Conservation (phyloP, 2,888 invertebrate genomes). For the Gymnocheta viridis region DNA sequence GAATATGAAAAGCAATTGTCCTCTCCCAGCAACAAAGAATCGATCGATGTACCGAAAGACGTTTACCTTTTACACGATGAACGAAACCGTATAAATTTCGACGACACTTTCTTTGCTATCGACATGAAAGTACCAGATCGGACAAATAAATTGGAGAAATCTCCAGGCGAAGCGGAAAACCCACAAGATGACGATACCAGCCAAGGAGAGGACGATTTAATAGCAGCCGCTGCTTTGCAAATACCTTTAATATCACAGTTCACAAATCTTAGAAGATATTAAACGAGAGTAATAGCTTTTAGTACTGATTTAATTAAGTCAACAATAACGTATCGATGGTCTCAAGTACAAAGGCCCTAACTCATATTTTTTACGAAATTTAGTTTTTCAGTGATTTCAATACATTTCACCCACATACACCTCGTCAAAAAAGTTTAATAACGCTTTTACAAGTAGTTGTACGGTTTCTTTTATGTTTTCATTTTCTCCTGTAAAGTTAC, state of each 20-base stretch:
- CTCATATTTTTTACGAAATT: too few relatives aligned
- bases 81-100: constrained; percentile 78
- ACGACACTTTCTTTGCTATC: constrained; percentile 78
- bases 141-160: constrained; percentile 77
- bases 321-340: too few relatives aligned
- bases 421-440: too few relatives aligned
- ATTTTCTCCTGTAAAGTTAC: too few relatives aligned
- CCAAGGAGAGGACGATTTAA: constrained; percentile 73
- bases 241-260: constrained; percentile 57
- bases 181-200: constrained; percentile 67
- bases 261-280: constrained; percentile 57
- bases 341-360: too few relatives aligned
- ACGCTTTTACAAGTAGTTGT: too few relatives aligned
- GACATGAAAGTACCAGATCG: constrained; percentile 78
- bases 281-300: constrained; percentile 25
- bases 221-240: constrained; percentile 75
- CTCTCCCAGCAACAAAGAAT: constrained; percentile 48
- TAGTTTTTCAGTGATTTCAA: too few relatives aligned
- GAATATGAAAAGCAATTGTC: constrained; percentile 75
- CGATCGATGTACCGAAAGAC: constrained; percentile 73
- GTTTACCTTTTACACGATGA: constrained; percentile 77
- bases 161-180: constrained; percentile 41
- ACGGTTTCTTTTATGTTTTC: too few relatives aligned
- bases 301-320: constrained; percentile 35
- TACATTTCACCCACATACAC: too few relatives aligned